Base-by-base conservation (phyloP, 2,797 vertebrate genomes). In the Enteromius afrohamiltoni region DNA sequence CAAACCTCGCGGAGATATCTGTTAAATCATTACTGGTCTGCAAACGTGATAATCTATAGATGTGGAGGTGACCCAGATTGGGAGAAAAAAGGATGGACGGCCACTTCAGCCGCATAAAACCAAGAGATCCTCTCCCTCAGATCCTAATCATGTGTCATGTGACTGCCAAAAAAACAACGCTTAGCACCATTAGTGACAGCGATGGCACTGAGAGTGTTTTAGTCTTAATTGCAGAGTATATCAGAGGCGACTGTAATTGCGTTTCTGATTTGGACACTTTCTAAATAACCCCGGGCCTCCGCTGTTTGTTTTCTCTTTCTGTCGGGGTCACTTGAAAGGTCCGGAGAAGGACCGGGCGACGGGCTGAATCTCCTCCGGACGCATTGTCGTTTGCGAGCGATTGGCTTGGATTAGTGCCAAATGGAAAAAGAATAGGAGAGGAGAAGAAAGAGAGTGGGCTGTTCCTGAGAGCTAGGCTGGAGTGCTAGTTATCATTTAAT, bases 221-320 rank as follows among this genome's bases (percentile, higher is more conserved):
- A 88, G 87, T 88, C 76, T 86, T 87, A 85, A 92, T 86, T 83
- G 84, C 45, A 64, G 26, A 6, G 68, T 53, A 42, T 31, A 83
- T 79, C 67, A 62, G 26, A 70, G 53, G 17, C 21, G 53, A 83
- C 68, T 70, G 71, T 64, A 40, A 88, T 79, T 88, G 82, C 70
- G 80, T 87, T 91, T 92, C 92, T 88, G 89, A 89, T 89, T 86
- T n/a, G 82, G 83, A 51, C 83, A 69, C 79, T 84, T 91, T 84
- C 75, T 87, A 90, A 93, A 92, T 87, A 90, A 88, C 88, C 92
- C 49, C 87, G 80, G 77, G 89, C 86, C 89, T 89, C 89, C 83
- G 88, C 87, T 94, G 91, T 95, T 96, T 95, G 92, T 95, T 96
- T 95, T 93, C 90, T 92, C 93, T 93, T 90, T 93, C 91, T 91